A percentile compares a stretch with the other conserved stretches of the same genome.
These are phyloP conservation scores for Ptychodera flava DNA, from an alignment of 35 echinoderm and acorn worm genomes.

Conservation along the genomic window DNA sequence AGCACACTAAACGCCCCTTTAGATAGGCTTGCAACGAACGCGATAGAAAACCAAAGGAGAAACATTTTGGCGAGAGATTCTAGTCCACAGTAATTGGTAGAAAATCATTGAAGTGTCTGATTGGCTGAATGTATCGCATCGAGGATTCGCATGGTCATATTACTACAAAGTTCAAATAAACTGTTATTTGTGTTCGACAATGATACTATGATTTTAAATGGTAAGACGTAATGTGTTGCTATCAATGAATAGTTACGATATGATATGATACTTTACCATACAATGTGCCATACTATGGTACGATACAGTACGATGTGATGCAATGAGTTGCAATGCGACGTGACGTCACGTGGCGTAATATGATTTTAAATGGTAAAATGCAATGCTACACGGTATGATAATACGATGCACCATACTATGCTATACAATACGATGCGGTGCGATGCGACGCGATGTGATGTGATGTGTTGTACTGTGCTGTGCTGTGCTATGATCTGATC, in stretches of 20 bases:
- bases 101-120: too few relatives aligned
- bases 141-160: too few relatives aligned
- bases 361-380: not conserved
- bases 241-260: not conserved
- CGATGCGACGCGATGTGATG: not conserved
- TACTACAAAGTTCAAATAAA: too few relatives aligned
- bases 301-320: conserved; percentile 10
- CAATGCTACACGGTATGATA: not conserved
- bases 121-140: too few relatives aligned
- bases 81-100: too few relatives aligned
- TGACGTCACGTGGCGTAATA: conserved; percentile 5
- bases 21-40: too few relatives aligned
- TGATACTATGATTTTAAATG: too few relatives aligned
- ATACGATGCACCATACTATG: not conserved
- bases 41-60: too few relatives aligned
- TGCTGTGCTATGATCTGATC: not conserved
- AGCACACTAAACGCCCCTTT: too few relatives aligned
- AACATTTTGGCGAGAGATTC: too few relatives aligned
- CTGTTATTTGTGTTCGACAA: too few relatives aligned
- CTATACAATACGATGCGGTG: not conserved
- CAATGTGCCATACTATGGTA: conserved; percentile 2
- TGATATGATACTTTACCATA: conserved; percentile 1
- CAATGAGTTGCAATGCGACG: not conserved
- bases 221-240: too few relatives aligned
- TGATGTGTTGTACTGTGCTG: not conserved